These are phyloP conservation scores for Eumerus sabulonum DNA, from an alignment of 2,888 invertebrate species.

Conservation along the genomic window DNA sequence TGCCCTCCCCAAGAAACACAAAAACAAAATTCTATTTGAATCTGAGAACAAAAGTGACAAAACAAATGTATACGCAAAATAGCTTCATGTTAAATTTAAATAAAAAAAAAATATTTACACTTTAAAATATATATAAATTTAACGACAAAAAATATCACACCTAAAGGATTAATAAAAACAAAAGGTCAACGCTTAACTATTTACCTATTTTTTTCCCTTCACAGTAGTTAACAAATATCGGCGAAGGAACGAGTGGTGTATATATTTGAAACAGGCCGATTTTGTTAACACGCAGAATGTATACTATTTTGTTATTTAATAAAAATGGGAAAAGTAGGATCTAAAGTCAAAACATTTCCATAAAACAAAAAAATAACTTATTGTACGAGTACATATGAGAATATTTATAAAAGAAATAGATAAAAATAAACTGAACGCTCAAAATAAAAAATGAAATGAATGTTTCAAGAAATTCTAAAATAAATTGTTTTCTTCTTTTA, in stretches of 20 bases:
- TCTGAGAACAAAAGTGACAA: conserved; percentile 57
- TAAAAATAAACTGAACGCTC: conserved; percentile 55
- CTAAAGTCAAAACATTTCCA: conserved; percentile 60
- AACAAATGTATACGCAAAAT: conserved; percentile 63
- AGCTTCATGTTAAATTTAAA: conserved; percentile 49
- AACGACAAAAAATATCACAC: conserved; percentile 26
- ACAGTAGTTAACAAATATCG: no score
- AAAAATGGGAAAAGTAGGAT: conserved; percentile 2
- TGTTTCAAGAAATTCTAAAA: conserved; percentile 58
- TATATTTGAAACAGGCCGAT: conserved; percentile 9
- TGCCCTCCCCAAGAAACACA: conserved; percentile 26
- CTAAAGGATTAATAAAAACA: conserved; percentile 7
- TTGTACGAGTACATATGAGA: conserved; percentile 41
- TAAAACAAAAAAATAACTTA: conserved; percentile 24
- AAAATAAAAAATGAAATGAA: conserved; percentile 65
- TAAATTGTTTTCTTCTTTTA: conserved; percentile 4
- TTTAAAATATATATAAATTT: conserved; percentile 16
- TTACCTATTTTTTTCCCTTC: conserved; percentile 11
- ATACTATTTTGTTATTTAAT: conserved; percentile 47
- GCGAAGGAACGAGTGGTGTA: no score
- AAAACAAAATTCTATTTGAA: conserved; percentile 28
- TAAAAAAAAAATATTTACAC: conserved; percentile 58
- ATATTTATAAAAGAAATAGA: conserved; percentile 62
- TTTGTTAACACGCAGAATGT: conserved; percentile 31
- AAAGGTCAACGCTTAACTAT: conserved; percentile 51